These are phyloP conservation scores for Paracanthobrama guichenoti DNA, from an alignment of 2,113 vertebrate species.

Conservation along the genomic window DNA sequence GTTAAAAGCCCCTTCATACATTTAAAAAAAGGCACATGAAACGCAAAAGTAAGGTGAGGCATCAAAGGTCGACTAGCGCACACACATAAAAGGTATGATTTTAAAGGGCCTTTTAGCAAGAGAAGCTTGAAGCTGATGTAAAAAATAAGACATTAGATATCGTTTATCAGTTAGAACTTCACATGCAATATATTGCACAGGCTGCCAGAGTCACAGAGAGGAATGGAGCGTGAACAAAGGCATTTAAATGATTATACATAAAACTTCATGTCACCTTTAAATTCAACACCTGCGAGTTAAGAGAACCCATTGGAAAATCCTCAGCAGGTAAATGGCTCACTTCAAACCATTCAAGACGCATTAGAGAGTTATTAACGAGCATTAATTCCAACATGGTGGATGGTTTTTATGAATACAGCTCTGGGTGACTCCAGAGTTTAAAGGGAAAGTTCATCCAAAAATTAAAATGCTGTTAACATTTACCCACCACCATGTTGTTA, in stretches of 20 bases:
- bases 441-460: background rate
- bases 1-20: constrained; percentile 9
- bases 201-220: constrained; percentile 7
- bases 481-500: background rate
- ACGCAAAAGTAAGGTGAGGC: constrained; percentile 5
- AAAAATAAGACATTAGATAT: background rate
- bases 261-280: constrained; percentile 59
- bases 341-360: constrained; percentile 36
- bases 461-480: background rate
- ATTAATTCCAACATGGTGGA: constrained; percentile 44
- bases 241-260: constrained; percentile 52
- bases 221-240: constrained; percentile 35
- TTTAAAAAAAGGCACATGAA: constrained; percentile 34
- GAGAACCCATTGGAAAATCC: constrained; percentile 53
- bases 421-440: background rate
- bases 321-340: constrained; percentile 17
- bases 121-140: constrained; percentile 14
- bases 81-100: background rate
- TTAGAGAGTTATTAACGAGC: constrained; percentile 42
- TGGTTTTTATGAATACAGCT: constrained; percentile 43
- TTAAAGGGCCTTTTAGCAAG: constrained; percentile 7
- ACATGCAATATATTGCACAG: constrained; percentile 14
- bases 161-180: background rate
- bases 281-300: constrained; percentile 56
- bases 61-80: background rate